Evolutionary conservation across 2,113 vertebrate genomes (phyloP), one percentile per base, ranked within the genome.

Genomic region (Agapornis roseicollis): DNA sequence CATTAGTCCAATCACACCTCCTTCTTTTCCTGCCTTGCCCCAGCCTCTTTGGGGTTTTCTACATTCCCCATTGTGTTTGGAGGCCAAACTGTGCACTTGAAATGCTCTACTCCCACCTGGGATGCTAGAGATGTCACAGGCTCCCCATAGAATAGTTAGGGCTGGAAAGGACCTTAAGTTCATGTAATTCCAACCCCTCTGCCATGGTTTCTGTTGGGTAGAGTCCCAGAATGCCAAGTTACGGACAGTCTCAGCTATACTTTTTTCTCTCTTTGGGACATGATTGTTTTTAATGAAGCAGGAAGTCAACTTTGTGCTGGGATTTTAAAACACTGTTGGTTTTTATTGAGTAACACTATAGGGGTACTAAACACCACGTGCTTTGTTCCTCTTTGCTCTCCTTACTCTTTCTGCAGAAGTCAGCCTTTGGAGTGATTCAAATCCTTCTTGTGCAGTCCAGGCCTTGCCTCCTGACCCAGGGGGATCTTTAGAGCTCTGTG

Each of bases 31-130:
- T 80, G 65, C 5, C 23, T 74, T 76, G n/a, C 5, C 6, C 4
- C 1, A 6, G 13, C 4, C 52, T 79, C 44, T 37, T 33, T 18
- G 28, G 33, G 7, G 1, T 27, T 91, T 79, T 69, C 7, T 46
- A 42, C 27, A 31, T 64, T 61, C 37, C 14, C 4, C 0, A 0
- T 13, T 61, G 17, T 15, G 2, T 70, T 64, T 86, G 64, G 25
- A 78, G 42, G 39, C 16, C 28, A 76, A 83, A 70, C 17, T 1
- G 0, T 23, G 23, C 20, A 17, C 35, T 31, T 55, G 33, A 60
- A 94, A 61, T 25, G 15, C 5, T 50, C 10, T 68, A 80, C 33
- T 47, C 14, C 10, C 29, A 49, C 15, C 37, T n/a, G 37, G 42
- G 58, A 13, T 52, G 63, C 49, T 83, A 5, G 44, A 77, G 19